Evolutionary conservation across 2,113 vertebrate species (phyloP).

Genomic region (Heteronetta atricapilla): DNA sequence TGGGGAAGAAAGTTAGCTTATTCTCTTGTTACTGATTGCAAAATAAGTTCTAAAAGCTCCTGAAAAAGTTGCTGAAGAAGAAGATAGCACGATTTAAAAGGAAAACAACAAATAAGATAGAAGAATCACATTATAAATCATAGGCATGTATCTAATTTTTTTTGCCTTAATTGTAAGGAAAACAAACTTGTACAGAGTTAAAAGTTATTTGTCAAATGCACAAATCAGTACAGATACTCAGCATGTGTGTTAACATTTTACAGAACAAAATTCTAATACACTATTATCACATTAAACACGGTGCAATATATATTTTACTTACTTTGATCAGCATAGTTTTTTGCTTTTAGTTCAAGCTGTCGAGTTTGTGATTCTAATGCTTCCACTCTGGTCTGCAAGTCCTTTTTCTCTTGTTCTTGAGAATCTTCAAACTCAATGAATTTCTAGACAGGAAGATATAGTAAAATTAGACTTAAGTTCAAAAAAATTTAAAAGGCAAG

Average conservation of each 20-base stretch:
- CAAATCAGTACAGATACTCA: background rate
- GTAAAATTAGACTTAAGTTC: background rate
- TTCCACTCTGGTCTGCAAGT: constrained; percentile 89
- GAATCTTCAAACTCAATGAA: constrained; percentile 96
- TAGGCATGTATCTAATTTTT: background rate
- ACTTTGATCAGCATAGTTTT: constrained; percentile 97
- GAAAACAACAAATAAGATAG: background rate
- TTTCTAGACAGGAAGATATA: constrained; percentile 80
- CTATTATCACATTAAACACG: background rate
- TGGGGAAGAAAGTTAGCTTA: background rate
- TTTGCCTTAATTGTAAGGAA: background rate
- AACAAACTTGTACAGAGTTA: background rate
- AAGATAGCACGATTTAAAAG: background rate
- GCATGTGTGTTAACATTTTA: background rate
- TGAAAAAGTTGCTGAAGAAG: background rate
- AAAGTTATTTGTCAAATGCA: background rate
- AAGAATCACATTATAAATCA: background rate
- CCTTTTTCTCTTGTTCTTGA: constrained; percentile 97
- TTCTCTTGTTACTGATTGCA: background rate
- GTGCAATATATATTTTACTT: constrained; percentile 67
- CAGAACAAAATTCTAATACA: background rate
- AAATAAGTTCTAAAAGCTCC: background rate
- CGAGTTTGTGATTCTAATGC: constrained; percentile 90
- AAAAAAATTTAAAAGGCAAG: background rate
- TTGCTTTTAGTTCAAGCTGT: constrained; percentile 93